Conservation (phyloP, 2,888 invertebrate species). For the Torymus texanus region DNA sequence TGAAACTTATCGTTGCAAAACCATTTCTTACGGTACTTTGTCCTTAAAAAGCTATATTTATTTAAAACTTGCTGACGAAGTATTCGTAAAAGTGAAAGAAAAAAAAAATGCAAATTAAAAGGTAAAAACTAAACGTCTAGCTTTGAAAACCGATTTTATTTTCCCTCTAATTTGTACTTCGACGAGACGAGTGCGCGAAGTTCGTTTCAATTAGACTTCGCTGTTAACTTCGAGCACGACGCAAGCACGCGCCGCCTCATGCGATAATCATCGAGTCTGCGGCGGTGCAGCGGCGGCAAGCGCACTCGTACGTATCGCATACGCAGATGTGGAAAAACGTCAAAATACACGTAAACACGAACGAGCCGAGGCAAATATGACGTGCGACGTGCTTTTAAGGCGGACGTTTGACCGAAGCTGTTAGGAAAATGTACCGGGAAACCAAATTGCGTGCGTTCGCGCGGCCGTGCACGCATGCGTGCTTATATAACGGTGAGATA, state of each 20-base stretch:
- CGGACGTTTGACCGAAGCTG: constrained; percentile 33
- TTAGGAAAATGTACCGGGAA: constrained; percentile 36
- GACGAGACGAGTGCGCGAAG: constrained; percentile 18
- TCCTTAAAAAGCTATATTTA: too few relatives aligned
- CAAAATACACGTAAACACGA: constrained; percentile 29
- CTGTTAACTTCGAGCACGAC: constrained; percentile 16
- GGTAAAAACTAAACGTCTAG: too few relatives aligned
- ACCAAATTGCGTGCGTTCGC: constrained; percentile 26
- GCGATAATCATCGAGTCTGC: constrained; percentile 43
- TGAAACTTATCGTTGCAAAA: too few relatives aligned
- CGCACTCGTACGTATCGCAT: not conserved
- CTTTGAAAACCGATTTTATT: not conserved
- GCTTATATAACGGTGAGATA: too few relatives aligned
- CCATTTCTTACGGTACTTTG: too few relatives aligned
- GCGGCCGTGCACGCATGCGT: not conserved
- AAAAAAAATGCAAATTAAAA: too few relatives aligned
- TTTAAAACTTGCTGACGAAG: too few relatives aligned
- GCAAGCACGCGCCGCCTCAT: not conserved
- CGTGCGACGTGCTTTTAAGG: constrained; percentile 59
- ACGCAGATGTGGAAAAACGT: constrained; percentile 17
- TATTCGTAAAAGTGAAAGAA: too few relatives aligned
- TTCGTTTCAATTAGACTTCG: constrained; percentile 48
- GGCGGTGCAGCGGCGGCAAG: too few relatives aligned
- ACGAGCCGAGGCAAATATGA: constrained; percentile 58
- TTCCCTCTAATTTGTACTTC: constrained; percentile 30